Conservation (phyloP, 2,888 invertebrate species). For the Ligdia adustata region DNA sequence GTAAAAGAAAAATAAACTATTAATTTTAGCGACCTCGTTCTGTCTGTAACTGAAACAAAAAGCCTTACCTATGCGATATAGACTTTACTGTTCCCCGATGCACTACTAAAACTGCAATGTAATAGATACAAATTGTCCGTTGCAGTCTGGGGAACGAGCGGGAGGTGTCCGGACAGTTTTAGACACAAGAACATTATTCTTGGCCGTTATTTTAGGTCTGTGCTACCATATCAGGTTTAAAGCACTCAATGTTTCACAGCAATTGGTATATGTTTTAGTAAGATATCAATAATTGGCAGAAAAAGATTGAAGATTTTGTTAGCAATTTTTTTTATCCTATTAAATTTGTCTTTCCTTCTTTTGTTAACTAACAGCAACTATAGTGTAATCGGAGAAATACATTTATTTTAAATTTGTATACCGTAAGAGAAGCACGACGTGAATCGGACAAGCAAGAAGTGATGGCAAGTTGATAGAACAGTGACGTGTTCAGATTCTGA, state of each 20-base stretch:
- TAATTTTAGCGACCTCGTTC: not conserved
- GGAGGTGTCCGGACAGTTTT: not conserved
- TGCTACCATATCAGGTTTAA: not conserved
- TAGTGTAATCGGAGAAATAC: too few species aligned
- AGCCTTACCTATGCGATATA: not conserved
- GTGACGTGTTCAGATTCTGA: too few species aligned
- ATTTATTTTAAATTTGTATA: too few species aligned
- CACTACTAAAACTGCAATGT: conserved; percentile 17
- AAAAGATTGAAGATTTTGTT: too few species aligned
- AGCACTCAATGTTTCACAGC: not conserved
- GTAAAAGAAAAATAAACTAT: not conserved
- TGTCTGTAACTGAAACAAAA: not conserved
- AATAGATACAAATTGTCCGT: conserved; percentile 17
- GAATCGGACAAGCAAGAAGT: too few species aligned
- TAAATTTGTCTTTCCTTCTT: too few species aligned
- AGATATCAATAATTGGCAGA: too few species aligned
- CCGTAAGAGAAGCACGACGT: too few species aligned
- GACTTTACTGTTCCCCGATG: not conserved
- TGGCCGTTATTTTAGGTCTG: not conserved
- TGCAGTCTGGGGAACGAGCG: conserved; percentile 6
- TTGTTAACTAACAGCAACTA: too few species aligned
- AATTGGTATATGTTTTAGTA: too few species aligned
- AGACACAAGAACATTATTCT: conserved; percentile 12
- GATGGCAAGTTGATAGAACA: too few species aligned
- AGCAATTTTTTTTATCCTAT: too few species aligned